Base-by-base conservation (phyloP, 2,113 vertebrate genomes). In the Crotalus tigris region DNA sequence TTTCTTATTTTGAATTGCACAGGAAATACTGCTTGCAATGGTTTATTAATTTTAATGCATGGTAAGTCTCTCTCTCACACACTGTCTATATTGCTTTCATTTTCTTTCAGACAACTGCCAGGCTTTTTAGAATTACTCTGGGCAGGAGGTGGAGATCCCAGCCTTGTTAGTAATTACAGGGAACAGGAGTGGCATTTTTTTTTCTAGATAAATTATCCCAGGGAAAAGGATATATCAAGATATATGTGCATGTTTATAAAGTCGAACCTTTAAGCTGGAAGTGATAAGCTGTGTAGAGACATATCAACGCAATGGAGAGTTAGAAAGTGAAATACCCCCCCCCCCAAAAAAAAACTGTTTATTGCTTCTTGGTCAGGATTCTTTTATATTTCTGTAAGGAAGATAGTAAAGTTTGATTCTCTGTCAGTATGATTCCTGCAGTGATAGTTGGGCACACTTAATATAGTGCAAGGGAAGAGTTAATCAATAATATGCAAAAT, bases 391-490 rank as follows among this genome's bases (percentile, higher is more conserved):
- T 91, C 94, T 91, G 11, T 33, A 89, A 95, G 51, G 86, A 55
- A 90, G 39, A 90, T 1, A 90, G 86, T 61, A 93, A 92, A 91
- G 95, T 69, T 15, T 94, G 89, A 92, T 94, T 94, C 33, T 90
- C 51, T 44, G 1, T 93, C 93, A 90, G 89, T 92, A 54, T 93
- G 92, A 9, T 94, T 85, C 44, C 29, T 86, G 10, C 13, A 81
- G 57, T 90, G 81, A 15, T 87, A 92, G 39, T 85, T 93, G 15
- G 53, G 61, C 87, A 54, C 88, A 93, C 90, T 94, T 91, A 92
- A 93, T 95, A 91, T 55, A 87, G 87, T 39, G 0, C 92, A 53
- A 87, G 53, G n/a, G 91, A 94, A 51, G 58, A 94, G 57, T 90
- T 4, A 57, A 87, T 53, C 58, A 91, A 93, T 4, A 92, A 92